phyloP scores from a whole-genome alignment of 2,113 vertebrate species.

The Triplophysa rosa region DNA sequence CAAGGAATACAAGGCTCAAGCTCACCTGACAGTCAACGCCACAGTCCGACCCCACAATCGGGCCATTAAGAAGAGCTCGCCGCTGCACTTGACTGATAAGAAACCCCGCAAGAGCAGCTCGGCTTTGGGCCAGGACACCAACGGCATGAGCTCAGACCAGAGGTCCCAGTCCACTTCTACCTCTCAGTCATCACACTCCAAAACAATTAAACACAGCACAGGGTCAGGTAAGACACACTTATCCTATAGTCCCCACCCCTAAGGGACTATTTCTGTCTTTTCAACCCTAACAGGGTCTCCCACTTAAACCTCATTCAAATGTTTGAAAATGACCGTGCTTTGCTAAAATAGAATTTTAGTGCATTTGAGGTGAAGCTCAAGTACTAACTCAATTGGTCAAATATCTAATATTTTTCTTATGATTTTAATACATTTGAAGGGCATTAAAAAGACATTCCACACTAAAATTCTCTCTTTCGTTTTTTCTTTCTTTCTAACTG shows the following conservation, averaged over 20 bases:
- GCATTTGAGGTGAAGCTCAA: no score
- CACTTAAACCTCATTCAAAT: no score
- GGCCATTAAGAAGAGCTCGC: slow-evolving; percentile 88
- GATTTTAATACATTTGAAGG: neutral
- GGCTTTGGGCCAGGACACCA: slow-evolving; percentile 72
- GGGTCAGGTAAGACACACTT: slow-evolving; percentile 84
- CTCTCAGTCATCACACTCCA: slow-evolving; percentile 83
- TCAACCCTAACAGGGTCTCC: neutral
- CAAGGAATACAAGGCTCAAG: slow-evolving; percentile 91
- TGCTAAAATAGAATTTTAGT: no score
- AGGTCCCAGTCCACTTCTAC: slow-evolving; percentile 80
- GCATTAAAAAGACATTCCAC: no score
- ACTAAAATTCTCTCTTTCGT: no score
- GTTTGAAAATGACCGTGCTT: neutral
- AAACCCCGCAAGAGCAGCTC: slow-evolving; percentile 86
- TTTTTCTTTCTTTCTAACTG: neutral
- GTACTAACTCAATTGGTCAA: no score
- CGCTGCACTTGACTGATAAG: slow-evolving; percentile 88
- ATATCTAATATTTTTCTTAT: no score
- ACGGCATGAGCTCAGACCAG: slow-evolving; percentile 80
- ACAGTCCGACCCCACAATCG: slow-evolving; percentile 81
- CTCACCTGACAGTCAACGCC: slow-evolving; percentile 86
- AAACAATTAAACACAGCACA: slow-evolving; percentile 87
- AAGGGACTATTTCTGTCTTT: neutral
- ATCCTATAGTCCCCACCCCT: neutral